Evolutionary conservation across 2,888 invertebrate genomes (phyloP).

Genomic region (Meta bourneti): DNA sequence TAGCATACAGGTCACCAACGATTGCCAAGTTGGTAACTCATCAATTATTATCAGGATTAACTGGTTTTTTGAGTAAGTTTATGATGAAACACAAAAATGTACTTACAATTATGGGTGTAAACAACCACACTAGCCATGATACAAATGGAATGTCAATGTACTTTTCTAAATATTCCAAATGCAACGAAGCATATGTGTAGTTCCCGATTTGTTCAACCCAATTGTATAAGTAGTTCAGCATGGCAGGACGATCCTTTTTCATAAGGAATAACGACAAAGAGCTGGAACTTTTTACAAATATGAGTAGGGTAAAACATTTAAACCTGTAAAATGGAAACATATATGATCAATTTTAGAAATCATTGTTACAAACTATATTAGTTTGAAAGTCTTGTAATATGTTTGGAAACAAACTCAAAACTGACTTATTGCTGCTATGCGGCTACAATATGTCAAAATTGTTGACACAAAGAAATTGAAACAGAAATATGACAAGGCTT

Average conservation of each 20-base stretch:
- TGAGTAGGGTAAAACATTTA: constrained; percentile 40
- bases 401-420: too few relatives aligned
- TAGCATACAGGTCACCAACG: too few relatives aligned
- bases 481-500: too few relatives aligned
- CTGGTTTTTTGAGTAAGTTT: not conserved
- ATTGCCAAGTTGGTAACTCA: not conserved
- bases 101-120: constrained; percentile 80
- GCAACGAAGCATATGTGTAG: constrained; percentile 59
- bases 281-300: not conserved
- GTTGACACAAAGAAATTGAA: too few relatives aligned
- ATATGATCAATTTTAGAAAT: not conserved
- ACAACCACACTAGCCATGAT: constrained; percentile 81
- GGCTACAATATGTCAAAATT: too few relatives aligned
- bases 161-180: constrained; percentile 64
- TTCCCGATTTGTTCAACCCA: constrained; percentile 71
- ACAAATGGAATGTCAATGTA: constrained; percentile 78
- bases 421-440: too few relatives aligned
- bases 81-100: constrained; percentile 64
- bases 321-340: constrained; percentile 12
- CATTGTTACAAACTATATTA: too few relatives aligned
- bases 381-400: too few relatives aligned
- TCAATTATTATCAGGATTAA: not conserved
- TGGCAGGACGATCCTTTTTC: constrained; percentile 71
- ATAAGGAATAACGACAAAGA: constrained; percentile 42
- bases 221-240: constrained; percentile 70